Conservation (phyloP, 2,888 invertebrate species). For the Caradrina kadenii region DNA sequence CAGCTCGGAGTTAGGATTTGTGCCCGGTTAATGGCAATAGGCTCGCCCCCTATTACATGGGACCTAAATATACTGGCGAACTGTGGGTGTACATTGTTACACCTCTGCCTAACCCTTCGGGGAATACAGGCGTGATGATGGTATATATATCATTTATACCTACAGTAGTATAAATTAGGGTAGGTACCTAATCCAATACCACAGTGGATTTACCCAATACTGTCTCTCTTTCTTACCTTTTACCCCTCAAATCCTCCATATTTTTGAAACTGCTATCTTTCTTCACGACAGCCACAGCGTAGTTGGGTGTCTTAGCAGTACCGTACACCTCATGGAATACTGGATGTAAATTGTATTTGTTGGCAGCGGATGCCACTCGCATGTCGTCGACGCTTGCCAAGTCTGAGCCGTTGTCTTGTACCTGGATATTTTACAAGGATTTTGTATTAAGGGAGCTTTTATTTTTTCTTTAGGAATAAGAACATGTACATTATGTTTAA, state of each 20-base stretch:
- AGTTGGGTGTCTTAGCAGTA: slow-evolving; percentile 87
- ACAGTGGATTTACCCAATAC: no score
- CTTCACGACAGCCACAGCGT: slow-evolving; percentile 92
- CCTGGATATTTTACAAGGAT: slow-evolving; percentile 66
- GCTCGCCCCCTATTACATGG: no score
- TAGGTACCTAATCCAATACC: no score
- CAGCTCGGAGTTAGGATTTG: no score
- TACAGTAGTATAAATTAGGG: no score
- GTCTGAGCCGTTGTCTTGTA: slow-evolving; percentile 93
- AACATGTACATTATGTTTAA: neutral
- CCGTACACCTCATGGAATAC: slow-evolving; percentile 92
- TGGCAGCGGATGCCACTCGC: slow-evolving; percentile 87
- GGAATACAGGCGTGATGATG: no score
- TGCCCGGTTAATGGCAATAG: no score
- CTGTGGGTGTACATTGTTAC: no score
- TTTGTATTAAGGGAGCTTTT: neutral
- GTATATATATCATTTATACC: no score
- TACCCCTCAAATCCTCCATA: slow-evolving; percentile 91
- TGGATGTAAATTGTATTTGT: slow-evolving; percentile 91
- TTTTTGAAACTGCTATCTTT: slow-evolving; percentile 89
- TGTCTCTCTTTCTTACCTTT: slow-evolving; percentile 85
- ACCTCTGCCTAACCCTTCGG: no score
- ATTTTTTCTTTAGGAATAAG: neutral
- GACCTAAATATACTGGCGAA: no score
- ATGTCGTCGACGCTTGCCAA: slow-evolving; percentile 93